These are phyloP conservation scores for Protonemura montana DNA, from an alignment of 2,888 invertebrate species.

Conservation along the genomic window DNA sequence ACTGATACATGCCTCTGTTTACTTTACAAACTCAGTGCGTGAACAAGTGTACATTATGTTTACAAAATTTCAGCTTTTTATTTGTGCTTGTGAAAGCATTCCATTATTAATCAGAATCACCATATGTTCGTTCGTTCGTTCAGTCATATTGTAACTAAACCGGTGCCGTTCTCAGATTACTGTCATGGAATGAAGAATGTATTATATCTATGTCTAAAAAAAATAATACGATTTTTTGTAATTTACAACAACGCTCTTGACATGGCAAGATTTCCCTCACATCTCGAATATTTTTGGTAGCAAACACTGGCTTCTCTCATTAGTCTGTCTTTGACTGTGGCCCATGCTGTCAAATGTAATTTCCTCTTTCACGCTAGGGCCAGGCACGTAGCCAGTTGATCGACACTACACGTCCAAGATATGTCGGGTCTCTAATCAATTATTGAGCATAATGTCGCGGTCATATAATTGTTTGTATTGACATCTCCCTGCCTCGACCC, in stretches of 20 bases:
- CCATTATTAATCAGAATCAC: conserved; percentile 12
- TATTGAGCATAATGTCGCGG: background rate
- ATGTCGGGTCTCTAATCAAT: background rate
- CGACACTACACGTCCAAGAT: background rate
- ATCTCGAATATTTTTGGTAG: background rate
- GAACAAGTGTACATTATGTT: conserved; percentile 1
- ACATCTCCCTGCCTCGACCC: background rate
- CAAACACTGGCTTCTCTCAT: background rate
- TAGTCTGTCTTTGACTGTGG: background rate
- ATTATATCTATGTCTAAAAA: background rate
- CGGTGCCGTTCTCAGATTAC: background rate
- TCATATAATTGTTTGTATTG: background rate
- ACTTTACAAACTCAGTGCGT: conserved; percentile 26
- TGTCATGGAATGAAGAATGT: background rate
- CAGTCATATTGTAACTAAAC: background rate
- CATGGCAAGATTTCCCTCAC: background rate
- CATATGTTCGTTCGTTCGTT: background rate
- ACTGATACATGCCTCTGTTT: conserved; percentile 15
- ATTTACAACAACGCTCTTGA: background rate
- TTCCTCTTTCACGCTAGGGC: background rate
- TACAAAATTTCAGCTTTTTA: conserved; percentile 24
- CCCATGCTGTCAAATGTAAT: background rate
- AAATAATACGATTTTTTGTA: background rate
- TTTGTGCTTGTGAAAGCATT: conserved; percentile 18
- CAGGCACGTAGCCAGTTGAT: background rate